phyloP scores from a whole-genome alignment of 1,140 invertebrate genomes.

The Alviniconcha marisindica region DNA sequence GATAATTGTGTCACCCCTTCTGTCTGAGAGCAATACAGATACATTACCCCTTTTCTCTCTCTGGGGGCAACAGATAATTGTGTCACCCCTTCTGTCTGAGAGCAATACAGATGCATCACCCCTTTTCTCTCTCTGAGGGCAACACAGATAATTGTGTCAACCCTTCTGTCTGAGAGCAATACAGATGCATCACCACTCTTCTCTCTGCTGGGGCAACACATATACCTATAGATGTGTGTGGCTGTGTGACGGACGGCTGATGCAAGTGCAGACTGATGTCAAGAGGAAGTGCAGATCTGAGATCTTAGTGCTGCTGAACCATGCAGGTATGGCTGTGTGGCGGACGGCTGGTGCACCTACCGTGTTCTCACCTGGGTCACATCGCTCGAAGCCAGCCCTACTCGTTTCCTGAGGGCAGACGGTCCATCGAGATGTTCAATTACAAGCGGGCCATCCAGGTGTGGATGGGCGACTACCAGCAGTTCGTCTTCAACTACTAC shows the following conservation, averaged over 20 bases:
- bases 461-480: slow-evolving; percentile 59
- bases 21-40: too few relatives aligned
- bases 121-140: too few relatives aligned
- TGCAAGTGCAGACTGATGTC: not conserved
- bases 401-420: slow-evolving; percentile 89
- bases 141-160: not conserved
- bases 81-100: too few relatives aligned
- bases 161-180: too few relatives aligned
- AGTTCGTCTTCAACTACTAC: slow-evolving; percentile 54
- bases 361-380: slow-evolving; percentile 67
- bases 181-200: too few relatives aligned
- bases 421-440: slow-evolving; percentile 50
- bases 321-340: slow-evolving; percentile 95
- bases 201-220: not conserved
- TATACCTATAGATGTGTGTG: not conserved
- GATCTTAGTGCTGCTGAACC: not conserved
- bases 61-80: too few relatives aligned
- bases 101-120: too few relatives aligned
- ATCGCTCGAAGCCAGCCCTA: slow-evolving; percentile 91
- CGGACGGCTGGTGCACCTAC: slow-evolving; percentile 91
- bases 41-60: too few relatives aligned
- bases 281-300: not conserved
- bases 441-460: slow-evolving; percentile 64
- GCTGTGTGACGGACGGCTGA: not conserved
- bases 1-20: not conserved